phyloP scores from a whole-genome alignment of 2,888 invertebrate genomes.

The Drosophila borealis region DNA sequence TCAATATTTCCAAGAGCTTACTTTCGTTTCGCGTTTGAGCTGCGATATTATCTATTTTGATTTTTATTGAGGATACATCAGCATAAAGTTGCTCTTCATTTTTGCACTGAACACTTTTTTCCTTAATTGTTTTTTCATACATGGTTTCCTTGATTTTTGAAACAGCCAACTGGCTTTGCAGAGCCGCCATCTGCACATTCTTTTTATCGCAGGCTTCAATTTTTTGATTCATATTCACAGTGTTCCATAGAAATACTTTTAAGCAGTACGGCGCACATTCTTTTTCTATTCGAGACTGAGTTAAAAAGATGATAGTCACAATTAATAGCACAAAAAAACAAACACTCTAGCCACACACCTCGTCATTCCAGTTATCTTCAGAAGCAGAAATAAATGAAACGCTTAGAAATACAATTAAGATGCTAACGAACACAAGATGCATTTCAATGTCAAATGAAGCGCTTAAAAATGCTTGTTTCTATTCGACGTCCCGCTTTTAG shows the following conservation, averaged over 20 bases:
- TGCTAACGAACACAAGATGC: background rate
- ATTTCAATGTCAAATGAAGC: slow-evolving; percentile 2
- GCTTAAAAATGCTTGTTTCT: background rate
- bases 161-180: slow-evolving; percentile 42
- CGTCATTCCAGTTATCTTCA: background rate
- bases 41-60: slow-evolving; percentile 14
- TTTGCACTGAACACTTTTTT: slow-evolving; percentile 7
- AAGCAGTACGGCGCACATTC: slow-evolving; percentile 35
- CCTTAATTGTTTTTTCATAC: slow-evolving; percentile 22
- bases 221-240: slow-evolving; percentile 19
- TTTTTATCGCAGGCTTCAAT: slow-evolving; percentile 38
- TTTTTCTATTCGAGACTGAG: background rate
- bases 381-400: background rate
- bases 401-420: background rate
- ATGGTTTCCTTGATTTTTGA: slow-evolving; percentile 35
- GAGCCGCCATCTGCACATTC: slow-evolving; percentile 25
- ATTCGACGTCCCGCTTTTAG: background rate
- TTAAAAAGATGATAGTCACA: no score
- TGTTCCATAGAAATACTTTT: slow-evolving; percentile 27
- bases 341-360: slow-evolving; percentile 10
- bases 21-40: slow-evolving; percentile 2
- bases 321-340: no score
- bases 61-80: slow-evolving; percentile 18
- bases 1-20: slow-evolving; percentile 10
- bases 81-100: slow-evolving; percentile 23